Evolutionary conservation across 2,888 invertebrate genomes (phyloP), one percentile per base, ranked within the genome.

Genomic region (Orchesella flavescens): DNA sequence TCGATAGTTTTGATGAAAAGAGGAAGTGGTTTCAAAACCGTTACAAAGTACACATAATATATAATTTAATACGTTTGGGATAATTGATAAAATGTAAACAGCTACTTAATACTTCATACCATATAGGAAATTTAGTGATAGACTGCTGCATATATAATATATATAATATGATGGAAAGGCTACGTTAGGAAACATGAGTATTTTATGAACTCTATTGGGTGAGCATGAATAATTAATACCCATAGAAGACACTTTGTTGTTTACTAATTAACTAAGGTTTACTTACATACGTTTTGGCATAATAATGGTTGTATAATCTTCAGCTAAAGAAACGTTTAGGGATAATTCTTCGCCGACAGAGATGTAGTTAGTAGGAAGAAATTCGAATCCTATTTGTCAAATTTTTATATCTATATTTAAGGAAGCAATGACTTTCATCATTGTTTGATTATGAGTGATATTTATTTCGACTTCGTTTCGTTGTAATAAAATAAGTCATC

Each of bases 401-500:
- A 82, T 69, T 75, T 81, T 82, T 34, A 34, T 34, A 34, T 34
- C 55, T 82, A 82, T 82, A 59, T 72, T 49, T 44, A 74, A 66
- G 63, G 23, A 17, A 71, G 44, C 82, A 75, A 53, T 75, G 75
- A 59, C n/a, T 46, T n/a, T 49, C 24, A 24, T 74, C 74, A 76
- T 82, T 82, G 82, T 82, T 82, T 69, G 24, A 19, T 23, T 24
- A 68, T 76, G 82, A 82, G 82, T 82, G 82, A 82, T 82, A 82
- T 82, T 82, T 82, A 82, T 82, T 82, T 82, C 75, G 68, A 82
- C 82, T 82, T 75, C 75, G 75, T 82, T 82, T 71, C 76, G 76
- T 82, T 82, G 82, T 82, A 82, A 82, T 82, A 82, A 81, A 81
- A 81, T 65, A 74, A 80, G 80, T 72, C 79, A 79, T 72, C 79